Percentiles rank a stretch among this genome's conserved stretches.
Conservation (phyloP, 2,113 vertebrate genomes). For the Datnioides undecimradiatus region DNA sequence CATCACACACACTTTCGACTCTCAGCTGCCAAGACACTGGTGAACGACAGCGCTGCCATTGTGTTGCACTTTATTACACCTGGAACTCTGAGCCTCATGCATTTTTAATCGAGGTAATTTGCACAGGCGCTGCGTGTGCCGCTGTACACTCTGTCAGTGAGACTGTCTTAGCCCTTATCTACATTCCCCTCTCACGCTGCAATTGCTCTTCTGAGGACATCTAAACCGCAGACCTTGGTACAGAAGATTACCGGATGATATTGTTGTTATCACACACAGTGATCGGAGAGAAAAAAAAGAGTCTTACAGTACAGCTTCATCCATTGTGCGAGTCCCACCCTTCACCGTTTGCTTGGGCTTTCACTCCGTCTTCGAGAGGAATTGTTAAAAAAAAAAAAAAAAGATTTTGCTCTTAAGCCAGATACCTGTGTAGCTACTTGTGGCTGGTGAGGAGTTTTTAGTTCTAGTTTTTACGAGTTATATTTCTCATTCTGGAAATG, state of each 20-base stretch:
- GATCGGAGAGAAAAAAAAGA: conserved; percentile 40
- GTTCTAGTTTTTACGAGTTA: conserved; percentile 6
- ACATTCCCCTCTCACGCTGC: conserved; percentile 59
- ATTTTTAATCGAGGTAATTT: conserved; percentile 87
- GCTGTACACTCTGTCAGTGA: conserved; percentile 58
- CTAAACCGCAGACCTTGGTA: conserved; percentile 52
- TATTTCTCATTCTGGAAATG: background rate
- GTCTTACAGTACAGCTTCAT: background rate
- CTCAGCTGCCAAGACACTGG: conserved; percentile 45
- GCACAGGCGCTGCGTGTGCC: conserved; percentile 70
- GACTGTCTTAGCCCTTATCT: conserved; percentile 61
- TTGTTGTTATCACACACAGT: conserved; percentile 56
- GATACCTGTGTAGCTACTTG: conserved; percentile 6
- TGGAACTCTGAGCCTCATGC: conserved; percentile 82
- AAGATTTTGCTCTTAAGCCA: background rate
- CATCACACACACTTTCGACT: conserved; percentile 21
- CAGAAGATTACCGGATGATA: conserved; percentile 64
- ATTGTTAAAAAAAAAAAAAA: conserved; percentile 10
- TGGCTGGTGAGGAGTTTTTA: background rate
- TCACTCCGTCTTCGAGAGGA: conserved; percentile 28
- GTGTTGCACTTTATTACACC: conserved; percentile 82
- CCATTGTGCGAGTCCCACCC: background rate
- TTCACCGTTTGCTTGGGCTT: background rate
- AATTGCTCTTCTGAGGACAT: conserved; percentile 65
- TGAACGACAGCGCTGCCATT: conserved; percentile 72